Conservation (phyloP, 2,797 vertebrate species). For the Leucoraja ocellata region DNA sequence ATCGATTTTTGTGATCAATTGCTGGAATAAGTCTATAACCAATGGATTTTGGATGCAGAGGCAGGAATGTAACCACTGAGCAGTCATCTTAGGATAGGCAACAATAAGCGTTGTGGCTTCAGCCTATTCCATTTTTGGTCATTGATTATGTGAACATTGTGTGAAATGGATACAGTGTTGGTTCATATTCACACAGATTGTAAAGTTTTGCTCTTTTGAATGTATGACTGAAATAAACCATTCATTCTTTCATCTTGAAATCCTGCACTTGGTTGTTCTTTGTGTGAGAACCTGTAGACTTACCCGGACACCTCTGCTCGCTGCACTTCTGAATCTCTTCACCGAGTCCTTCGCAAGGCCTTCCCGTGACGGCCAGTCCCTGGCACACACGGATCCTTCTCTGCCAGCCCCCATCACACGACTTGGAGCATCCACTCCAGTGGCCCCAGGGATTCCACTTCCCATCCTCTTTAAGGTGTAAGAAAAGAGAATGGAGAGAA, state of each 20-base stretch:
- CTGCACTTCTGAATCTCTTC: conserved; percentile 91
- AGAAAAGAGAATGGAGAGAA: not conserved
- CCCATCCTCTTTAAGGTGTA: conserved; percentile 74
- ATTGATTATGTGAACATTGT: too few relatives aligned
- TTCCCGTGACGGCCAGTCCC: conserved; percentile 74
- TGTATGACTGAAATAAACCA: too few relatives aligned
- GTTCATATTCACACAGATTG: too few relatives aligned
- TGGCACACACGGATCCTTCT: conserved; percentile 81
- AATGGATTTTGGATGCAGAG: not conserved
- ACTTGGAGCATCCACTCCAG: conserved; percentile 95
- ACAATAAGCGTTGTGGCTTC: too few relatives aligned
- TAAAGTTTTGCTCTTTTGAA: too few relatives aligned
- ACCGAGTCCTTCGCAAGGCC: conserved; percentile 81
- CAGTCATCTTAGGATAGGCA: too few relatives aligned
- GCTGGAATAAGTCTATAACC: not conserved
- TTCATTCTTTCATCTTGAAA: not conserved
- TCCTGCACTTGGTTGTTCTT: not conserved
- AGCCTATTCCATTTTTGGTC: too few relatives aligned
- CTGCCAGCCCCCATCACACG: conserved; percentile 94
- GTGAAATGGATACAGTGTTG: too few relatives aligned
- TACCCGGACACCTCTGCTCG: conserved; percentile 92
- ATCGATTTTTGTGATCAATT: not conserved
- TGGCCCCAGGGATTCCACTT: conserved; percentile 97
- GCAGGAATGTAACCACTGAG: too few relatives aligned
- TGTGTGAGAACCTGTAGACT: conserved; percentile 44